Base-by-base conservation (phyloP, 1,140 invertebrate species). In the Cephus cinctus region DNA sequence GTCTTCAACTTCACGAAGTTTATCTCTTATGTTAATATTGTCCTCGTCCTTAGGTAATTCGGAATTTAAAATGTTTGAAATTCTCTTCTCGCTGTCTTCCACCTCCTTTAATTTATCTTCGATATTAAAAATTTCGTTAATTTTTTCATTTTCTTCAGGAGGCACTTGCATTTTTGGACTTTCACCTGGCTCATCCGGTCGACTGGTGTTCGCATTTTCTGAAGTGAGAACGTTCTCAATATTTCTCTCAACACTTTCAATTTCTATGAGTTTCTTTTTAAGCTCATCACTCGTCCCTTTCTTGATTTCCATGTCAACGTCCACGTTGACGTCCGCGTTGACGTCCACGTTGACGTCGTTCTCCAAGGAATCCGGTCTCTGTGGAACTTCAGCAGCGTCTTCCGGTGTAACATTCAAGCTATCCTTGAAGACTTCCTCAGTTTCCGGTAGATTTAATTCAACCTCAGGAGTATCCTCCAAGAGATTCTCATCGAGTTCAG, bases 401-500 rank as follows among this genome's bases (percentile, higher is more conserved):
- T 67, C 62, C 0, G 65, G 62, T 3, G 69, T 65, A 0, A 63
- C 62, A 23, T 69, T 65, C 4, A 69, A 40, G 18, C 65, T 69
- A 11, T 69, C 67, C 1, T 62, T 57, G 22, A 61, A 67, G 1
- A 50, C 36, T 36, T 68, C 59, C 2, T 61, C 65, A 1, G 16
- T 22, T 0, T 31, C 41, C 4, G 34, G 34, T 4, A 36, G 34
- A 11, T 4, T 36, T 4, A 36, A 18, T 14, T 36, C 34, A 12
- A 30, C 27, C 4, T 30, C 27, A 30, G 4, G 9, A 8, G 15
- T 18, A 8, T 11, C 20, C 8, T 56, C 42, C 0, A 14, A 38
- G 20, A 8, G 27, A 35, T 18, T 23, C 41, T 5, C 40, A 9
- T 57, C 43, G 20, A 38, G n/a, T 32, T 31, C 3, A n/a, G n/a